Percentiles rank a stretch among this genome's conserved stretches.
phyloP scores from a whole-genome alignment of 1,140 invertebrate species.

The Tetramorium simillimum region DNA sequence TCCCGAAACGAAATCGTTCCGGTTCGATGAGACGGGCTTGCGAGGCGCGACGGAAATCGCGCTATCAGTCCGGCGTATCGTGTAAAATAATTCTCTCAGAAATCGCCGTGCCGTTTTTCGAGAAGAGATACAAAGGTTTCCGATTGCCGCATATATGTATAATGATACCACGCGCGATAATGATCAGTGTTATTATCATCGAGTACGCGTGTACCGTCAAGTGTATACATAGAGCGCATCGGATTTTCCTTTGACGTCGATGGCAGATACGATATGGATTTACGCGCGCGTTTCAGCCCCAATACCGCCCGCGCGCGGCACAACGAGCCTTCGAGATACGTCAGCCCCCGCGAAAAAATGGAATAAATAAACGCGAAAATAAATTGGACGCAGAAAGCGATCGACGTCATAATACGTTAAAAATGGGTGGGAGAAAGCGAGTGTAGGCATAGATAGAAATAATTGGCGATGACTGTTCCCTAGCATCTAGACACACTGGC shows the following conservation, averaged over 20 bases:
- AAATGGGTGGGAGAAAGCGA: neutral
- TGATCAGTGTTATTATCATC: conserved; percentile 18
- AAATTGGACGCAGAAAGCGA: neutral
- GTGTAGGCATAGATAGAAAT: neutral
- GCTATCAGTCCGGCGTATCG: neutral
- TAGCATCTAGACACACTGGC: neutral
- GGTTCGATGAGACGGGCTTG: neutral
- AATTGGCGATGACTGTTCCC: neutral
- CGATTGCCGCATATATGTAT: neutral
- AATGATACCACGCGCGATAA: conserved; percentile 3
- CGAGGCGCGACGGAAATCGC: neutral
- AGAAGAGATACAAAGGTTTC: neutral
- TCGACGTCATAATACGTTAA: neutral
- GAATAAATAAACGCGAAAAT: conserved; percentile 1
- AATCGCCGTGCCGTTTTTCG: neutral
- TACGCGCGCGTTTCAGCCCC: conserved; percentile 1
- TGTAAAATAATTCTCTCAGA: neutral
- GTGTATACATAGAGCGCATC: neutral
- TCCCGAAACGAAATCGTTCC: neutral
- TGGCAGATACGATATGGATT: conserved; percentile 17
- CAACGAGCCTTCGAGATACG: neutral
- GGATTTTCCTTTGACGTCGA: conserved; percentile 41
- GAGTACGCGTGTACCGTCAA: neutral
- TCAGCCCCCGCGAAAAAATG: neutral
- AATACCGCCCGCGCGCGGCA: neutral